Evolutionary conservation across 2,797 vertebrate genomes (phyloP).

Genomic region (Cossypha niveicapilla): DNA sequence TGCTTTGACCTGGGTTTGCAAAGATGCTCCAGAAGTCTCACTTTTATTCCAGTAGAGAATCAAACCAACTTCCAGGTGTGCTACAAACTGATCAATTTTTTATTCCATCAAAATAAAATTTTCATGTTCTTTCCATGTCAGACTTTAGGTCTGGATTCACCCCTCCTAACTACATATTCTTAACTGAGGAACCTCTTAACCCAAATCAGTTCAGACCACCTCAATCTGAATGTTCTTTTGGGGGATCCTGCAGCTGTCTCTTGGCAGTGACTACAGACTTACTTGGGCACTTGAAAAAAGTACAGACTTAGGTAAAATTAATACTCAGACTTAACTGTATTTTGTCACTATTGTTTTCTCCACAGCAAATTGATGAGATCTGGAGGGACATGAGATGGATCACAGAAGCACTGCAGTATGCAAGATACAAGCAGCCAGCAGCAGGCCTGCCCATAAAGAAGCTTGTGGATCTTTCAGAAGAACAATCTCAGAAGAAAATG

Average conservation of each 20-base stretch:
- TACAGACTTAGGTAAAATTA: background rate
- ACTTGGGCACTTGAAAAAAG: background rate
- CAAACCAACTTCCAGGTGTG: background rate
- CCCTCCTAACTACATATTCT: background rate
- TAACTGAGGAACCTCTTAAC: background rate
- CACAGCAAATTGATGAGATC: conserved; percentile 86
- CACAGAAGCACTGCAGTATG: conserved; percentile 90
- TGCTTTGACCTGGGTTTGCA: background rate
- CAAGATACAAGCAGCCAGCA: conserved; percentile 88
- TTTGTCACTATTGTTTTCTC: background rate
- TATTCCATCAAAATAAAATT: background rate
- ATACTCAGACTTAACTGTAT: background rate
- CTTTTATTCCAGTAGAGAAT: background rate
- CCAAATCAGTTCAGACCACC: background rate
- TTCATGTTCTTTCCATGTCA: background rate
- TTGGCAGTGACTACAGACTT: background rate
- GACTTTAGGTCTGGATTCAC: background rate
- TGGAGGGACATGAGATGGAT: conserved; percentile 91
- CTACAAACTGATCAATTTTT: background rate
- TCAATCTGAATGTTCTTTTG: background rate
- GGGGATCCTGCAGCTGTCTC: background rate
- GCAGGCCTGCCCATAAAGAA: conserved; percentile 82
- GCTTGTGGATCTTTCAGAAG: conserved; percentile 79
- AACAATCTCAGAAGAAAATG: conserved; percentile 82
- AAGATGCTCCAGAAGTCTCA: background rate